phyloP scores from a whole-genome alignment of 1,140 invertebrate genomes.

The Bombus consobrinus region DNA sequence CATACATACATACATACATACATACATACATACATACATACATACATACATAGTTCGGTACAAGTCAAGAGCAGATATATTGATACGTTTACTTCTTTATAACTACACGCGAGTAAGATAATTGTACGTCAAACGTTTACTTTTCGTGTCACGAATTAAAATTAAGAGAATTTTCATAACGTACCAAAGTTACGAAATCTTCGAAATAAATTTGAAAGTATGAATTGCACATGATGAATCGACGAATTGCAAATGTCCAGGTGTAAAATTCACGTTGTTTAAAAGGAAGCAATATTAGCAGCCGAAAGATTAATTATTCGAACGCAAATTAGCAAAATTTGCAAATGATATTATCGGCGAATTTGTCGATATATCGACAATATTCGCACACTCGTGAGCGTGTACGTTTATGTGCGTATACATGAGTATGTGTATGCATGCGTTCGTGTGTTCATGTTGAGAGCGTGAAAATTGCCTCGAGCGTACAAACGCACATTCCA shows the following conservation, averaged over 20 bases:
- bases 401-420: background rate
- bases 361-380: conserved; percentile 2
- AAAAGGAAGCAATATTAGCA: conserved; percentile 15
- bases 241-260: background rate
- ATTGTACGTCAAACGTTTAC: background rate
- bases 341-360: background rate
- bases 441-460: background rate
- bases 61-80: background rate
- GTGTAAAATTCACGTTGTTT: background rate
- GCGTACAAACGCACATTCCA: background rate
- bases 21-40: background rate
- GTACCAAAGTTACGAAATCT: background rate
- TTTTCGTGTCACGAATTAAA: background rate
- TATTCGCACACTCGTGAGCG: background rate
- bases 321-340: background rate
- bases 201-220: conserved; percentile 28
- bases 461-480: background rate
- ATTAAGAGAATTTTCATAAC: conserved; percentile 8
- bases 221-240: background rate
- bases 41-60: background rate
- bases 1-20: background rate
- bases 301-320: background rate
- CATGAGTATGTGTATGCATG: background rate
- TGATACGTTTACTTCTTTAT: background rate
- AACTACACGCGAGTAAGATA: background rate